A percentile compares a stretch with the other conserved stretches of the same genome.
Evolutionary conservation across 1,140 invertebrate species (phyloP).

Genomic region (Neodiprion virginianus): DNA sequence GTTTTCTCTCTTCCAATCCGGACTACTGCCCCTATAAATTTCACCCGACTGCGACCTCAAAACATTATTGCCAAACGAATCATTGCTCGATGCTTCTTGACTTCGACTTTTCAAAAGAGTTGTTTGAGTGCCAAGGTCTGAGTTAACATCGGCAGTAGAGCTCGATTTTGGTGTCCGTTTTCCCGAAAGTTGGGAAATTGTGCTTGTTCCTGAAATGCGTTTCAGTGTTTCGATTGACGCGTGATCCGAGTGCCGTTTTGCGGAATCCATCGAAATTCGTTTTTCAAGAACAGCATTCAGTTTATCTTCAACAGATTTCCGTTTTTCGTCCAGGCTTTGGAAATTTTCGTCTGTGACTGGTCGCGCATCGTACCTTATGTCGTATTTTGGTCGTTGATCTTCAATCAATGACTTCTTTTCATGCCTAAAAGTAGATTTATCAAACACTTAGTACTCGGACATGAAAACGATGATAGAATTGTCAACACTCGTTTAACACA

Average conservation of each 20-base stretch:
- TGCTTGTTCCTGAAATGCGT: constrained; percentile 21
- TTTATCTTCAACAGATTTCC: constrained; percentile 56
- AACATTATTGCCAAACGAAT: constrained; percentile 47
- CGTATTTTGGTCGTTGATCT: constrained; percentile 30
- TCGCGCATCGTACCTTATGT: constrained; percentile 24
- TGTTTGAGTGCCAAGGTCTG: constrained; percentile 36
- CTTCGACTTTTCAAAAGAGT: constrained; percentile 45
- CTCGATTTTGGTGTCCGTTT: constrained; percentile 45
- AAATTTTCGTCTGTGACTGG: constrained; percentile 30
- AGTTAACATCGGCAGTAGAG: constrained; percentile 53
- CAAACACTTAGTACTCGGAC: constrained; percentile 30
- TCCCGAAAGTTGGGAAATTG: constrained; percentile 22
- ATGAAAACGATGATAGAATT: constrained; percentile 29
- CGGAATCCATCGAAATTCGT: constrained; percentile 47
- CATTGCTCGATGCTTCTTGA: constrained; percentile 50
- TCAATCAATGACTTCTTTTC: not conserved
- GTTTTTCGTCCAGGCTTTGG: constrained; percentile 52
- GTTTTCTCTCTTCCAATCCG: constrained; percentile 19
- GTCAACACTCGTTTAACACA: not conserved
- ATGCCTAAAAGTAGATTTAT: not conserved
- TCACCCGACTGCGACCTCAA: not conserved
- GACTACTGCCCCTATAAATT: constrained; percentile 14
- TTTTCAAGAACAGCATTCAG: constrained; percentile 58
- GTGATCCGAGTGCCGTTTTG: constrained; percentile 30
- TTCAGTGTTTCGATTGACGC: constrained; percentile 35